A percentile compares a stretch with the other conserved stretches of the same genome.
Evolutionary conservation across 2,113 vertebrate species (phyloP).

Genomic region (Ptyas mucosa): DNA sequence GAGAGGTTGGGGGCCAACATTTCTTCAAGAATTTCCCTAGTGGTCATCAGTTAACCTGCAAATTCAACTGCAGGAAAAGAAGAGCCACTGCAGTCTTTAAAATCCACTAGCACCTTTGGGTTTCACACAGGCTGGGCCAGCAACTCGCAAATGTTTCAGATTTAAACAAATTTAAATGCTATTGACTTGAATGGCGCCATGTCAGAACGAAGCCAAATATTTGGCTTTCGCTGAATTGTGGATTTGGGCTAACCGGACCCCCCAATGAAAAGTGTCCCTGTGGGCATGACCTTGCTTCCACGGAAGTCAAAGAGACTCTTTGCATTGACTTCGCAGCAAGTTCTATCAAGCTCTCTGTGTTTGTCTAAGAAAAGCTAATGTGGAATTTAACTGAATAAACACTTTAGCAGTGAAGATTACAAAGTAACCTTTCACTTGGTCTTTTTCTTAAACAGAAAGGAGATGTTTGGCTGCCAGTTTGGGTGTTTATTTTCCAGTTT

Average conservation of each 20-base stretch:
- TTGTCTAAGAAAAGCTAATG: slow-evolving; percentile 45
- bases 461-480: slow-evolving; percentile 60
- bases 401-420: slow-evolving; percentile 57
- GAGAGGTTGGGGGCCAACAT: neutral
- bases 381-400: slow-evolving; percentile 61
- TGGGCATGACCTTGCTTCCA: slow-evolving; percentile 15
- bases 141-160: neutral
- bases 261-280: neutral
- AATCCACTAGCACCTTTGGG: neutral
- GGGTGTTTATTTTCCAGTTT: slow-evolving; percentile 74
- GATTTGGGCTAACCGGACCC: neutral
- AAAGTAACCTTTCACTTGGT: slow-evolving; percentile 60
- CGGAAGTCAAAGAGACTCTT: slow-evolving; percentile 29
- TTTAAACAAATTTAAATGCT: neutral
- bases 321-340: slow-evolving; percentile 28
- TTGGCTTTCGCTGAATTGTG: slow-evolving; percentile 6
- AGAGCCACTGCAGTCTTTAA: neutral
- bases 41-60: neutral
- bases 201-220: neutral
- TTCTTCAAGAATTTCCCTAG: neutral
- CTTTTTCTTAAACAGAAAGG: slow-evolving; percentile 29
- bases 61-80: neutral
- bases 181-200: neutral
- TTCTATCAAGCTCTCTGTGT: neutral
- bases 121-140: neutral